Evolutionary conservation across 2,888 invertebrate genomes (phyloP), one percentile per base, ranked within the genome.

Genomic region (Cybosia mesomella): DNA sequence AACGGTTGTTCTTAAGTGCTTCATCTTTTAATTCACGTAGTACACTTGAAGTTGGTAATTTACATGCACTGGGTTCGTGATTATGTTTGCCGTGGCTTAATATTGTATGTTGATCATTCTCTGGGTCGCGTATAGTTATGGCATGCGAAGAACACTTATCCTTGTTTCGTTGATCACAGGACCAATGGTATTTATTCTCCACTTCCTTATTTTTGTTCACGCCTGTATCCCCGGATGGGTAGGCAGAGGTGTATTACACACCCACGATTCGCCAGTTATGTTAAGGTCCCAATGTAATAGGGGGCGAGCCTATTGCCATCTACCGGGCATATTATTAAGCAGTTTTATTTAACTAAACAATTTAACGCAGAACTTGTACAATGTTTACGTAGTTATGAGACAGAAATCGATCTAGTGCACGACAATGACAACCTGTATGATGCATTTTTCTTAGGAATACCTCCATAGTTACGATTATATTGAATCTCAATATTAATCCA

Each of bases 301-400:
- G n/a, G n/a, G n/a, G n/a, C n/a, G n/a, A n/a, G n/a, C n/a, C 55
- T 55, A 57, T 64, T 59, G 55, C 68, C 66, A 63, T 55, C 65
- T 66, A 53, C 54, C 66, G 54, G 60, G 60, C 53, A 39, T 60
- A 55, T 49, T 54, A 54, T 60, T 66, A 54, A 66, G 53, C 66
- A 60, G 21, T 55, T 55, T 49, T 49, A 18, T 24, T 43, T 53
- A 53, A 65, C 58, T 49, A 57, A 63, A 70, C 61, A 62, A 66
- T 65, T 66, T 62, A 65, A 66, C 65, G 65, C 66, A 65, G 62
- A 69, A 69, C 58, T 61, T 69, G 61, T 66, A 65, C 69, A 66
- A 66, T 62, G 66, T 66, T 66, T 66, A 70, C 70, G 64, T 70
- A 70, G 66, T 67, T 67, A 43, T 70, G 64, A 70, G 66, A 66